phyloP scores from a whole-genome alignment of 1,140 invertebrate species.

The Sycobia sp. region DNA sequence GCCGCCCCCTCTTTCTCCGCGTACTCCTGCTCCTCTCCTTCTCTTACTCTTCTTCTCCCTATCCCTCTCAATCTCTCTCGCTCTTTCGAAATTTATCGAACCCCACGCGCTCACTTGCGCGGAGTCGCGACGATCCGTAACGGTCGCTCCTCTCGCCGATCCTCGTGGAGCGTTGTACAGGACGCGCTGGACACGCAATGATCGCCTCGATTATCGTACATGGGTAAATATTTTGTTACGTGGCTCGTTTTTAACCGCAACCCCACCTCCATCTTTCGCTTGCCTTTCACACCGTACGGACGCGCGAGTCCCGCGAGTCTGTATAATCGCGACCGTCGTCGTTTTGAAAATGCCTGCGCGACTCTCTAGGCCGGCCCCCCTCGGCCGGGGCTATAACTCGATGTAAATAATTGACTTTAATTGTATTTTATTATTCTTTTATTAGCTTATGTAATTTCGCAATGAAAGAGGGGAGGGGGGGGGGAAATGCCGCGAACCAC shows the following conservation, averaged over 20 bases:
- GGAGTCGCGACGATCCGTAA: no score
- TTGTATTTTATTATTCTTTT: constrained; percentile 33
- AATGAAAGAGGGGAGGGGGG: no score
- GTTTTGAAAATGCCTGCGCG: no score
- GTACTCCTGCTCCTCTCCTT: neutral
- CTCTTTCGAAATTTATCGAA: neutral
- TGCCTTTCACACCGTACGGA: constrained; percentile 17
- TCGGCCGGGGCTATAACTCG: constrained; percentile 26
- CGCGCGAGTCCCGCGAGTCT: no score
- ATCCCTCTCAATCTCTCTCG: neutral
- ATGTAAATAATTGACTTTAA: constrained; percentile 33
- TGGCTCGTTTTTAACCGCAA: no score
- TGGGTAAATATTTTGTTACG: constrained; percentile 29
- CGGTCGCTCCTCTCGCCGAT: neutral
- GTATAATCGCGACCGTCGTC: no score
- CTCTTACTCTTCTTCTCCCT: neutral
- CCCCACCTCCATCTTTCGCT: constrained; percentile 1
- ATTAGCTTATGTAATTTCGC: constrained; percentile 30
- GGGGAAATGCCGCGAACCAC: neutral
- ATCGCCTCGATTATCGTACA: constrained; percentile 33
- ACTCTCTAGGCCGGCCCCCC: no score
- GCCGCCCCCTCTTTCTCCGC: neutral
- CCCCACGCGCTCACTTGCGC: no score
- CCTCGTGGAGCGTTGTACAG: no score
- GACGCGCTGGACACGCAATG: constrained; percentile 3